phyloP scores from a whole-genome alignment of 2,797 vertebrate species.

The Tokudaia muenninki region DNA sequence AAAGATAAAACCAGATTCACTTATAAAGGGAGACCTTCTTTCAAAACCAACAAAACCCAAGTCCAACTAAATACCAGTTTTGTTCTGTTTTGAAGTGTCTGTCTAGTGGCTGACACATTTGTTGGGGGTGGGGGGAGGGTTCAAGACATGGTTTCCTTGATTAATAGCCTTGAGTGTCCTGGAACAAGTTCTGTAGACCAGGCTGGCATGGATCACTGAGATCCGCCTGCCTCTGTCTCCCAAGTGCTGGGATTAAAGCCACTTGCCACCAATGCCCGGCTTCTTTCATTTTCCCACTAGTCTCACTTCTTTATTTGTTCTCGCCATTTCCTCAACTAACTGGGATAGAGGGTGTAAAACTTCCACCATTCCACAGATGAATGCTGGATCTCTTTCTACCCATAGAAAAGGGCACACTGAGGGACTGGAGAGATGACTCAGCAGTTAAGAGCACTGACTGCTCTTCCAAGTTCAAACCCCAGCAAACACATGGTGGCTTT shows the following conservation, averaged over 20 bases:
- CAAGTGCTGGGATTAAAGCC: background rate
- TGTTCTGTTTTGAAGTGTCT: background rate
- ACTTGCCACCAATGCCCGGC: background rate
- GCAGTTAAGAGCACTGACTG: too few species aligned
- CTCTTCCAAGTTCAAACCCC: too few species aligned
- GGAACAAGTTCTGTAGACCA: background rate
- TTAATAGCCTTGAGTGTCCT: background rate
- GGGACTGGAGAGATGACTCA: too few species aligned
- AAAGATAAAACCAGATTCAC: background rate
- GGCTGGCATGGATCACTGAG: background rate
- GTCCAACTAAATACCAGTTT: slow-evolving; percentile 13
- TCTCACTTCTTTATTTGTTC: background rate
- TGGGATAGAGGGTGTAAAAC: background rate
- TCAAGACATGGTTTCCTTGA: background rate
- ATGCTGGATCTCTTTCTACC: slow-evolving; percentile 7
- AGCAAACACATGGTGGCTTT: too few species aligned
- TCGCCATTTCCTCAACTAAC: background rate
- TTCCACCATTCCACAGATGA: slow-evolving; percentile 14
- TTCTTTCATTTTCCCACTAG: background rate
- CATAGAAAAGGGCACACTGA: background rate
- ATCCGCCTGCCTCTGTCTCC: background rate
- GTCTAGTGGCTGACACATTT: background rate
- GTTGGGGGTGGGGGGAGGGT: too few species aligned
- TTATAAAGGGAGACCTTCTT: background rate
- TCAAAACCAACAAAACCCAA: background rate